phyloP scores from a whole-genome alignment of 2,797 vertebrate species.

The Sternotherus odoratus region DNA sequence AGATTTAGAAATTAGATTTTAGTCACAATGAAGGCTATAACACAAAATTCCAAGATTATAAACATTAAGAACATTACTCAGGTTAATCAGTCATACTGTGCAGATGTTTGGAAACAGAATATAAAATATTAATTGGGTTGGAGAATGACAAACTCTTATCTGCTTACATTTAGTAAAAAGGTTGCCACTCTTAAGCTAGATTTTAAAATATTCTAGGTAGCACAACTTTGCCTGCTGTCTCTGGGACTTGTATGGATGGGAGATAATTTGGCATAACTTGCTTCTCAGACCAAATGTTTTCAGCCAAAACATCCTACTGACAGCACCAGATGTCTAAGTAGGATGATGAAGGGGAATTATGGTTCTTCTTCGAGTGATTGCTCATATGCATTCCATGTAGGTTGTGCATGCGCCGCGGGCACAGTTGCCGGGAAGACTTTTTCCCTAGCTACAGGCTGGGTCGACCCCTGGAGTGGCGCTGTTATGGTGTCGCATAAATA shows the following conservation, averaged over 20 bases:
- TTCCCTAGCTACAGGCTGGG: too few species aligned
- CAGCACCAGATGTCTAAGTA: constrained; percentile 25
- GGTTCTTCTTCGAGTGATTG: too few species aligned
- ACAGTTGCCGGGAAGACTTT: too few species aligned
- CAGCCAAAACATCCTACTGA: constrained; percentile 36
- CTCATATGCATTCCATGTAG: too few species aligned
- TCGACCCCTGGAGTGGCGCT: too few species aligned
- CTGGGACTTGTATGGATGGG: neutral
- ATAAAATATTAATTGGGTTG: neutral
- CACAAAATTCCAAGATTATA: neutral
- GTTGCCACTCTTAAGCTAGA: neutral
- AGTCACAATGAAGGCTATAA: neutral
- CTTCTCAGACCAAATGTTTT: constrained; percentile 64
- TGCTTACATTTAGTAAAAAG: neutral
- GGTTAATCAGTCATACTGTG: neutral
- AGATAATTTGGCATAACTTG: neutral
- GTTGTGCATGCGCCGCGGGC: too few species aligned
- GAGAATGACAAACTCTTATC: neutral
- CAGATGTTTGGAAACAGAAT: neutral
- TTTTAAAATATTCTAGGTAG: neutral
- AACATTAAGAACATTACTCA: neutral
- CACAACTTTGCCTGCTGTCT: neutral
- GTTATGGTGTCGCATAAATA: too few species aligned
- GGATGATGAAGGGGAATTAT: neutral
- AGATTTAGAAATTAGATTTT: neutral